These are phyloP conservation scores for Eristalinus sepulchralis DNA, from an alignment of 2,888 invertebrate species.

Conservation along the genomic window DNA sequence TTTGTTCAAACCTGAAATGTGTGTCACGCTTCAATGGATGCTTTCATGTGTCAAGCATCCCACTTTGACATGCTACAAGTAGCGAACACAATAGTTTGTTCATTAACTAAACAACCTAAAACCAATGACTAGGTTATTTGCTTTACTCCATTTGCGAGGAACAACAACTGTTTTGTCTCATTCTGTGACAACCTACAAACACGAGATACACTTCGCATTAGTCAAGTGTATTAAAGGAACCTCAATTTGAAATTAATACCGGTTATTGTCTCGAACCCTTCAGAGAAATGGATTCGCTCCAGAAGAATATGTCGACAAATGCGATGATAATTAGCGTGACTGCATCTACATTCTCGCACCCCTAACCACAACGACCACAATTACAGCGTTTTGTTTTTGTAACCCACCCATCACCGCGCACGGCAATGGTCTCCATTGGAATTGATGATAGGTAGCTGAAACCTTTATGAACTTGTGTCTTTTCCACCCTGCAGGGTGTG, in stretches of 20 bases:
- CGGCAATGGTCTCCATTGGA: slow-evolving; percentile 26
- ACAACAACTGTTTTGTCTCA: not conserved
- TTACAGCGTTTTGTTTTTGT: slow-evolving; percentile 5
- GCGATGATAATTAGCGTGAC: slow-evolving; percentile 27
- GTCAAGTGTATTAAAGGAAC: not conserved
- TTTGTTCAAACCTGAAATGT: not conserved
- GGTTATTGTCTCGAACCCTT: not conserved
- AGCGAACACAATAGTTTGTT: not conserved
- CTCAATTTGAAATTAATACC: slow-evolving; percentile 1
- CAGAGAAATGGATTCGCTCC: not conserved
- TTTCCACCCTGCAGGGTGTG: slow-evolving; percentile 39
- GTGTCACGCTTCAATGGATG: not conserved
- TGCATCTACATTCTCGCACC: slow-evolving; percentile 12
- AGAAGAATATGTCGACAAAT: slow-evolving; percentile 17
- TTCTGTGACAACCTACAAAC: not conserved
- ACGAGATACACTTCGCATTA: not conserved
- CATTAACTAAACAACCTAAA: not conserved
- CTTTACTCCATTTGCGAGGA: not conserved
- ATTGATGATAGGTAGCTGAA: slow-evolving; percentile 44
- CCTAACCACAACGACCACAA: not conserved
- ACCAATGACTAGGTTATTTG: not conserved
- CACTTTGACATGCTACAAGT: not conserved
- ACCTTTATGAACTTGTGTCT: slow-evolving; percentile 34
- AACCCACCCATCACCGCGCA: not conserved
- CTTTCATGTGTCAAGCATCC: not conserved